These are phyloP conservation scores for Crotalus horridus DNA, from an alignment of 2,113 vertebrate species.

Conservation along the genomic window DNA sequence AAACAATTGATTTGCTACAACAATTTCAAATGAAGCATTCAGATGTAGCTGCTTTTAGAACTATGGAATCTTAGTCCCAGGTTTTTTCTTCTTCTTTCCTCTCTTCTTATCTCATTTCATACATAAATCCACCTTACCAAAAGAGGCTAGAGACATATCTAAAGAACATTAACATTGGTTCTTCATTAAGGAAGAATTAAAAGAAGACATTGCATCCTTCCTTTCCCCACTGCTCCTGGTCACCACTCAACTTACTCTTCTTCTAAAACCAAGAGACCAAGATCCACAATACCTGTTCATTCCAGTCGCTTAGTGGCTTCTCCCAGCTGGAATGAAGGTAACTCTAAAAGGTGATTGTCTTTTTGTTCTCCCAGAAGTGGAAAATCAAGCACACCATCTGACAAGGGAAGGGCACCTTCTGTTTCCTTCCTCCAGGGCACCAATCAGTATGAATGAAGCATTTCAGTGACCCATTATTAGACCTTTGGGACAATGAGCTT, in stretches of 20 bases:
- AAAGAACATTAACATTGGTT: no score
- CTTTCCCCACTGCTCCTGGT: neutral
- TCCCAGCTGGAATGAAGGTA: neutral
- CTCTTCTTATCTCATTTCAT: neutral
- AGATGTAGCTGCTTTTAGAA: neutral
- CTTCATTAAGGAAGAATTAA: no score
- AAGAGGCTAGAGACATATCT: neutral
- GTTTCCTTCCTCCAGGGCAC: neutral
- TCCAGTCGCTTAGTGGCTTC: neutral
- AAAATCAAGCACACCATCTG: neutral
- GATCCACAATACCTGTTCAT: neutral
- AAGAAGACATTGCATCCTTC: neutral
- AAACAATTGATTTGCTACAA: neutral
- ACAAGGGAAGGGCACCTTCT: neutral
- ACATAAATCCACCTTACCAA: neutral
- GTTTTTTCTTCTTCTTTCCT: neutral
- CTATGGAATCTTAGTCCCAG: neutral
- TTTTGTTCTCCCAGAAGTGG: neutral
- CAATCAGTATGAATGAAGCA: neutral
- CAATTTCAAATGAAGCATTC: neutral
- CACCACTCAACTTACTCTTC: neutral
- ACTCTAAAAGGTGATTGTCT: neutral
- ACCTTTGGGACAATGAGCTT: neutral
- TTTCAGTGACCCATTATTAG: neutral
- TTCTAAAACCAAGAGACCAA: neutral